Base-by-base conservation (phyloP, 2,113 vertebrate genomes). In the Zeus faber region DNA sequence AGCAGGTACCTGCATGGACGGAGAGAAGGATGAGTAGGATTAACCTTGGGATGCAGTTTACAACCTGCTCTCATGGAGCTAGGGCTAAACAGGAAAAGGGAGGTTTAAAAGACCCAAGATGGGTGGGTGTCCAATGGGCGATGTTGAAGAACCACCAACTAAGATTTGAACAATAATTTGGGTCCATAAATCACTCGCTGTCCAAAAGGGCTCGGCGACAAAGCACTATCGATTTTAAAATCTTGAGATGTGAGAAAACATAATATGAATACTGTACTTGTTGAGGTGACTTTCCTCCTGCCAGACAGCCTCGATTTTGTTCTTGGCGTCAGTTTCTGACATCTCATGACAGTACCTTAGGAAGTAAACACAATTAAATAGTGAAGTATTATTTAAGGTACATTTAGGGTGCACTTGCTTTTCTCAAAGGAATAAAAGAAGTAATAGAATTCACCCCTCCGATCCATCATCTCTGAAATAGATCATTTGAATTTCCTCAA, bases 281-380 rank as follows among this genome's bases (percentile, higher is more conserved):
- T 80, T 80, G 2, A 76, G 63, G 45, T 71, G 70, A 62, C 73
- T 68, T 54, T 80, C 68, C 33, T 75, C 75, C 48, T 79, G 72
- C 76, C 65, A 79, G 27, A 55, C 71, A 22, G 67, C 72, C 33
- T 73, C 62, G 27, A 66, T 77, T 0, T 54, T 64, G 10, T 70
- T 73, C 48, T 59, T 66, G 14, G 51, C 20, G 1, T 75, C 72
- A 17, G 63, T 65, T 45, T 65, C 37, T 1, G 67, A 66, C 16
- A 54, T 47, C 1, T 22, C 18, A 13, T 76, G 48, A 53, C 67
- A 80, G 53, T 76, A 62, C 43, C 70, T 76, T 43, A 46, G n/a
- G 6, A 65, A 58, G 37, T 2, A 31, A 3, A 50, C 26, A 29
- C 26, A 29, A n/a, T n/a, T n/a, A n/a, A n/a, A n/a, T n/a, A n/a